Base-by-base conservation (phyloP, 2,888 invertebrate genomes). In the Erebia aethiops region DNA sequence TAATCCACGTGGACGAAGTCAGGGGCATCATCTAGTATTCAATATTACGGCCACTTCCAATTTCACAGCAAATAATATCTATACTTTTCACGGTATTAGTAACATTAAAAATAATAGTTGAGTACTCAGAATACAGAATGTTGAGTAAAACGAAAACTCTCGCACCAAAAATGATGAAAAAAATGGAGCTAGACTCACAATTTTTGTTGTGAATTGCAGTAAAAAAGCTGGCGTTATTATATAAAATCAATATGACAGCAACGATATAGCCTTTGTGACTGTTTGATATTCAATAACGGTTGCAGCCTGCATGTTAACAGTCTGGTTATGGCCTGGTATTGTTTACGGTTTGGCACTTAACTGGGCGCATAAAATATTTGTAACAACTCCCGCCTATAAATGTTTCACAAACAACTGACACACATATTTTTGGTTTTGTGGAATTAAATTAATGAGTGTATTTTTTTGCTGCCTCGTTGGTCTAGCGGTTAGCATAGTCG, bases 261-360 rank as follows among this genome's bases (percentile, higher is more conserved):
- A 54, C 67, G 56, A 52, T 71, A 72, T 56, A 67, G 64, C 64
- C 70, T 72, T 79, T 78, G 79, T 77, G 74, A 81, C 78, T 76
- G 72, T 69, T 71, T 70, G 69, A 73, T 73, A 74, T 76, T 76
- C 74, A 77, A 77, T 76, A 77, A 77, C 58, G 69, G 69, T 51
- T 70, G 71, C 68, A 73, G 73, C 67, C 65, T 69, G 75, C 71
- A 72, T 75, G 75, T 77, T 75, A 77, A 76, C 76, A 63, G 72
- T 63, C 61, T 60, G 67, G 73, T 75, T 74, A 76, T 76, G 69
- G 70, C 71, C 71, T 62, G 60, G 21, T 75, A 74, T 75, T 76
- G 75, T 76, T 74, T 76, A 73, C 70, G 75, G 71, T 67, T 71
- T 77, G 76, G 76, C 75, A 76, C 72, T 74, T 76, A 62, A 67